phyloP scores from a whole-genome alignment of 2,113 vertebrate genomes.

The Macaca mulatta region DNA sequence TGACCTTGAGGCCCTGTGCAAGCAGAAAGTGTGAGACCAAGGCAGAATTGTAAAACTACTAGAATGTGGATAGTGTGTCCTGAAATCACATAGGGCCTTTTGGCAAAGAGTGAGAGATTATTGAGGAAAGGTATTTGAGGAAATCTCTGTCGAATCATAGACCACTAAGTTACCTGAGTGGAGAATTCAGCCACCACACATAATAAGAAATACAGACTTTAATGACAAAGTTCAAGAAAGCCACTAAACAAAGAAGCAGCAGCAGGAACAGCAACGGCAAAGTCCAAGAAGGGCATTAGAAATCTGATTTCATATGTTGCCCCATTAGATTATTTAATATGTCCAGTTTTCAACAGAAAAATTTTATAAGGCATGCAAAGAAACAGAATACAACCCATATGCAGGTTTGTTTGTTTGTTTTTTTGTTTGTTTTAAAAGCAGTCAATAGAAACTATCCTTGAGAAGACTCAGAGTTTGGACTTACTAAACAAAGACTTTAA shows the following conservation, averaged over 20 bases:
- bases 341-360: not conserved
- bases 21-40: not conserved
- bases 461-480: not conserved
- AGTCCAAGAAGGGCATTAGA: not conserved
- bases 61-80: not conserved
- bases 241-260: not conserved
- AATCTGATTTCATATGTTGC: not conserved
- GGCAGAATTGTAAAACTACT: not conserved
- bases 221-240: not conserved
- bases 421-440: not conserved
- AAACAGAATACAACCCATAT: not conserved
- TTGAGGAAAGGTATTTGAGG: not conserved
- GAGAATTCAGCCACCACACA: not conserved
- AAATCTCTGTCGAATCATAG: not conserved
- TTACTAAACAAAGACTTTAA: not conserved
- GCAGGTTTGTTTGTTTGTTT: not conserved
- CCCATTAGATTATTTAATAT: not conserved
- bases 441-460: not conserved
- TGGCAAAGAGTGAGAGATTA: not conserved
- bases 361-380: not conserved
- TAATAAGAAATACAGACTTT: not conserved
- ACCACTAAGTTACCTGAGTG: not conserved
- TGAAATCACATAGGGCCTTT: not conserved
- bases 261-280: not conserved
- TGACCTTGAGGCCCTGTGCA: not conserved